Conservation (phyloP, 2,888 invertebrate species). For the Drosophila nigritarsus region DNA sequence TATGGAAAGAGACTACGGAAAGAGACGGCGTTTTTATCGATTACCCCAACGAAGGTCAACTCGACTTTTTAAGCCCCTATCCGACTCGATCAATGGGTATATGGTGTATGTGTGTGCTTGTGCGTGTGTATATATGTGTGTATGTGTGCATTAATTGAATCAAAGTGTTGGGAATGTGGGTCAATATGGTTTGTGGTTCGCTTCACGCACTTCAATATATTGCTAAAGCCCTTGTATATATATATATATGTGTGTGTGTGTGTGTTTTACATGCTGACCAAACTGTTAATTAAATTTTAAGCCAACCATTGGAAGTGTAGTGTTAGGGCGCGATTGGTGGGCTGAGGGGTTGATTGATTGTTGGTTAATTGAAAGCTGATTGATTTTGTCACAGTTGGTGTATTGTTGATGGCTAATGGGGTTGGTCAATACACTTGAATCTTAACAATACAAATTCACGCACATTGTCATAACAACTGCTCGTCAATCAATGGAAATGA, state of each 20-base stretch:
- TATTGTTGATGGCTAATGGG: constrained; percentile 3
- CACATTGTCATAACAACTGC: neutral
- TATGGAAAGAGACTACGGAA: constrained; percentile 5
- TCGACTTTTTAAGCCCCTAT: neutral
- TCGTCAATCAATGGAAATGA: neutral
- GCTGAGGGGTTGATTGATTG: neutral
- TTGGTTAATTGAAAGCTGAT: constrained; percentile 37
- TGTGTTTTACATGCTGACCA: constrained; percentile 38
- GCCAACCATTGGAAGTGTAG: constrained; percentile 23
- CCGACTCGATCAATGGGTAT: constrained; percentile 1
- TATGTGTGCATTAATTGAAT: constrained; percentile 39
- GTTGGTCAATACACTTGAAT: neutral
- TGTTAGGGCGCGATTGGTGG: neutral
- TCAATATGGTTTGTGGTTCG: constrained; percentile 40
- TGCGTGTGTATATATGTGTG: neutral
- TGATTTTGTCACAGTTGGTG: constrained; percentile 42
- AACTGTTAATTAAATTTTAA: constrained; percentile 67
- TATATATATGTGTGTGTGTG: neutral
- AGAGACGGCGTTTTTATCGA: constrained; percentile 33
- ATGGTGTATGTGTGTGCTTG: neutral
- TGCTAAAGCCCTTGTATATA: neutral
- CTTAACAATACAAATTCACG: neutral
- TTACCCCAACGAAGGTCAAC: constrained; percentile 48
- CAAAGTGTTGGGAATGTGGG: constrained; percentile 47
- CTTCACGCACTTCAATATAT: constrained; percentile 27